A percentile compares a stretch with the other conserved stretches of the same genome.
These are phyloP conservation scores for Xenopus laevis DNA, from an alignment of 2,113 vertebrate species.

Conservation along the genomic window DNA sequence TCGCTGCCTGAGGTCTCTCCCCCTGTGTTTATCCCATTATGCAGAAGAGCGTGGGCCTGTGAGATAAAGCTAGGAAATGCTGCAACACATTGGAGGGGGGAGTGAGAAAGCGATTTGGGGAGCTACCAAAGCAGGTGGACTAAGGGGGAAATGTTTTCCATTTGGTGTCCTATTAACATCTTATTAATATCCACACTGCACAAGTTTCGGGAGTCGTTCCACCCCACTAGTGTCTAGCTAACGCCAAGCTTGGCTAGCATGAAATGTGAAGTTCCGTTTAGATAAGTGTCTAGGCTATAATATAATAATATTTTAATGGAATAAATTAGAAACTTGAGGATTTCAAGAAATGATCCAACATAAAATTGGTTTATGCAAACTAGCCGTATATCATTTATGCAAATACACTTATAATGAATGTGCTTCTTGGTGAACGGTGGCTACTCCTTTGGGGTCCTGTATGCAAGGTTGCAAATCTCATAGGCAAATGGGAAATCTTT, in stretches of 20 bases:
- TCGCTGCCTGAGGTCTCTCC: conserved; percentile 46
- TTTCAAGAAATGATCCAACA: too few relatives aligned
- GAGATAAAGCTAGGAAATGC: conserved; percentile 50
- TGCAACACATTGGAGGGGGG: conserved; percentile 25
- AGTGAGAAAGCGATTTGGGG: conserved; percentile 10
- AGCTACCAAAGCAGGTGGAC: conserved; percentile 13
- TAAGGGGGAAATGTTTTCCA: neutral
- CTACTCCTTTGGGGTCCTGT: too few relatives aligned
- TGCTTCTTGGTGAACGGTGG: too few relatives aligned
- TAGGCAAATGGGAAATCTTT: too few relatives aligned
- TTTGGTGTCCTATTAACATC: conserved; percentile 10
- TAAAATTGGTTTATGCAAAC: too few relatives aligned
- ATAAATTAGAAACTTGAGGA: too few relatives aligned
- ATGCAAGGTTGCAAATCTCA: too few relatives aligned
- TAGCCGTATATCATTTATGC: too few relatives aligned
- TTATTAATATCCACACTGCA: conserved; percentile 1
- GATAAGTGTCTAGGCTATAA: neutral
- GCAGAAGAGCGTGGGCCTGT: conserved; percentile 43
- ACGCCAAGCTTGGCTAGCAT: neutral
- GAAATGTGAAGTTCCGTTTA: neutral
- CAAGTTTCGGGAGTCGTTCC: neutral
- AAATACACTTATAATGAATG: too few relatives aligned
- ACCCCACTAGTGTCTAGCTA: neutral
- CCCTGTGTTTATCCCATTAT: conserved; percentile 52
- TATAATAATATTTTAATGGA: too few relatives aligned